Conservation (phyloP, 2,797 vertebrate species). For the Chanos chanos region DNA sequence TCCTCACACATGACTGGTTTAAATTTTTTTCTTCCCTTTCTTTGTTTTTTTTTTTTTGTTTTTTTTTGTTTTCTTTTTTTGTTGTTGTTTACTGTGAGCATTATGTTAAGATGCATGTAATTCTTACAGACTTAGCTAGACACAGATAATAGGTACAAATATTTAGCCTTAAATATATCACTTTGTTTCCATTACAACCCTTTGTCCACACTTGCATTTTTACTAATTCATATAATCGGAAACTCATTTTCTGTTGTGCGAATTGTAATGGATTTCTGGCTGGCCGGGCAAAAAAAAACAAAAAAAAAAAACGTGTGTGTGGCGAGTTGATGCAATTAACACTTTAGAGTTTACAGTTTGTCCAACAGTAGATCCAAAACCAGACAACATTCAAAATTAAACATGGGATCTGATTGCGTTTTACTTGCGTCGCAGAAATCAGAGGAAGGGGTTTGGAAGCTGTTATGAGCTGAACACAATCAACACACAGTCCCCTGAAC, state of each 20-base stretch:
- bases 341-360: too few species aligned
- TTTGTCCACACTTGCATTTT: constrained; percentile 71
- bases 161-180: constrained; percentile 88
- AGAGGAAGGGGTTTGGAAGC: too few species aligned
- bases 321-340: too few species aligned
- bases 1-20: constrained; percentile 53
- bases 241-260: constrained; percentile 67
- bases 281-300: too few species aligned
- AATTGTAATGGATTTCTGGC: too few species aligned
- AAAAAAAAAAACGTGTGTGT: too few species aligned
- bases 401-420: too few species aligned
- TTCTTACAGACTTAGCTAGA: constrained; percentile 76
- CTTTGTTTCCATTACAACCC: constrained; percentile 73
- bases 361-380: too few species aligned
- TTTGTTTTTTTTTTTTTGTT: constrained; percentile 73
- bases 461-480: too few species aligned
- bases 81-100: constrained; percentile 77
- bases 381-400: too few species aligned
- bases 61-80: constrained; percentile 75
- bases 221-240: constrained; percentile 70
- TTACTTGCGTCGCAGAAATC: too few species aligned
- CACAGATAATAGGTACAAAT: constrained; percentile 78
- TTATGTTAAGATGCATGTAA: constrained; percentile 87
- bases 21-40: constrained; percentile 64
- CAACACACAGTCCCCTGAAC: too few species aligned